phyloP scores from a whole-genome alignment of 2,888 invertebrate species.

The Deilephila elpenor region DNA sequence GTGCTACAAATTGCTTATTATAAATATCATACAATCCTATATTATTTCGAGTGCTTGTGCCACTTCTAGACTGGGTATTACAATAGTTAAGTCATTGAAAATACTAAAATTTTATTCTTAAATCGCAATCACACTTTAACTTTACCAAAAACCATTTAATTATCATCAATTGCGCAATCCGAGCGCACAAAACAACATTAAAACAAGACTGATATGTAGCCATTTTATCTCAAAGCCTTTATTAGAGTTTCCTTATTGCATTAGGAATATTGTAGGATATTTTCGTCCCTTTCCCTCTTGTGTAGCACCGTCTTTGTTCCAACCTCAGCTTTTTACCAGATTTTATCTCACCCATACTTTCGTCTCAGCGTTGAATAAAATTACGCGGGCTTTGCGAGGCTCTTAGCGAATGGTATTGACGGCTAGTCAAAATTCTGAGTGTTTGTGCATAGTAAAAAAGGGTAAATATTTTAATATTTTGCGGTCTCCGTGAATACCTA shows the following conservation, averaged over 20 bases:
- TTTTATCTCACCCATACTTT: slow-evolving; percentile 38
- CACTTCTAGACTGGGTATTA: too few species aligned
- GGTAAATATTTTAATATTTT: background rate
- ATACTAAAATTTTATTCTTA: background rate
- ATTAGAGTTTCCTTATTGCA: slow-evolving; percentile 53
- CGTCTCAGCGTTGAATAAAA: slow-evolving; percentile 33
- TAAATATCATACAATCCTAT: too few species aligned
- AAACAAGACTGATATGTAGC: slow-evolving; percentile 42
- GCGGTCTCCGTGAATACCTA: background rate
- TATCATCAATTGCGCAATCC: background rate
- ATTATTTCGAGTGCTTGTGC: too few species aligned
- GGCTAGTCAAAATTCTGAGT: slow-evolving; percentile 14
- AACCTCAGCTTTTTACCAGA: slow-evolving; percentile 36
- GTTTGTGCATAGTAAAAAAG: slow-evolving; percentile 3
- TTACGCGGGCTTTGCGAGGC: slow-evolving; percentile 27
- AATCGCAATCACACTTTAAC: background rate
- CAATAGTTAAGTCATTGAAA: too few species aligned
- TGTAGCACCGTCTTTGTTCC: slow-evolving; percentile 41
- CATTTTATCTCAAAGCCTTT: slow-evolving; percentile 55
- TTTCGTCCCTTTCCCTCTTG: slow-evolving; percentile 36
- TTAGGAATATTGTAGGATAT: slow-evolving; percentile 47
- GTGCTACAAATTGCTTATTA: too few species aligned
- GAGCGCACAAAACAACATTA: slow-evolving; percentile 18
- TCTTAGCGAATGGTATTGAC: slow-evolving; percentile 23
- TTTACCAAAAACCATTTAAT: slow-evolving; percentile 6